Base-by-base conservation (phyloP, 2,113 vertebrate genomes). In the Barbus barbus region DNA sequence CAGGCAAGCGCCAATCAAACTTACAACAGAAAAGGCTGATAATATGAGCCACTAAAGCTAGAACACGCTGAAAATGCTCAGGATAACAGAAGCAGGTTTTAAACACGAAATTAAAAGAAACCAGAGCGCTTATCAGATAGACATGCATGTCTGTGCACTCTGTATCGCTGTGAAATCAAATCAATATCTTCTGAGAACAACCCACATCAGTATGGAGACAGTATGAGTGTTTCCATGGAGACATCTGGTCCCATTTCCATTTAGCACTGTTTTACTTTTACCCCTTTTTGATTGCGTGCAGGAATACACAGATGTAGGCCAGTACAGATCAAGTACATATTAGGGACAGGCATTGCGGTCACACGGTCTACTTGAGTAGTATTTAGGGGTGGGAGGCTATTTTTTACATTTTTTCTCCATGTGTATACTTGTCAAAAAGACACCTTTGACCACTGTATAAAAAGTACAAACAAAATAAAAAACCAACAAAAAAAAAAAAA, bases 211-310 rank as follows among this genome's bases (percentile, higher is more conserved):
- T 82, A 84, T 87, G 86, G 87, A 88, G 85, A 87, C 86, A 56
- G 53, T 56, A 78, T 41, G 58, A 74, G 72, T 72, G 80, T 90
- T 82, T 83, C 87, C 89, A 90, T 83, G 84, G 89, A 86, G 82
- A 88, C 75, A 65, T 78, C 36, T 74, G 73, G 80, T 61, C 63
- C 38, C 28, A 58, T 67, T 71, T 79, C 72, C 63, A 46, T 78
- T 72, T 48, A 44, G 67, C 48, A 74, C 36, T 65, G 48, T 56
- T 65, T 48, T 12, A 65, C 63, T 61, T 44, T 36, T 53, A 46
- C 77, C 69, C 69, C 31, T 33, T 44, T 81, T 63, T 31, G 12
- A 44, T 5, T 65, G 26, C 31, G 61, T 33, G 65, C 9, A 38
- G 31, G 3, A 36, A 38, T 22, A 69, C 18, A 36, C 16, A 22